A percentile compares a stretch with the other conserved stretches of the same genome.
Evolutionary conservation across 2,797 vertebrate genomes (phyloP).

Genomic region (Odontamblyopus rebecca): DNA sequence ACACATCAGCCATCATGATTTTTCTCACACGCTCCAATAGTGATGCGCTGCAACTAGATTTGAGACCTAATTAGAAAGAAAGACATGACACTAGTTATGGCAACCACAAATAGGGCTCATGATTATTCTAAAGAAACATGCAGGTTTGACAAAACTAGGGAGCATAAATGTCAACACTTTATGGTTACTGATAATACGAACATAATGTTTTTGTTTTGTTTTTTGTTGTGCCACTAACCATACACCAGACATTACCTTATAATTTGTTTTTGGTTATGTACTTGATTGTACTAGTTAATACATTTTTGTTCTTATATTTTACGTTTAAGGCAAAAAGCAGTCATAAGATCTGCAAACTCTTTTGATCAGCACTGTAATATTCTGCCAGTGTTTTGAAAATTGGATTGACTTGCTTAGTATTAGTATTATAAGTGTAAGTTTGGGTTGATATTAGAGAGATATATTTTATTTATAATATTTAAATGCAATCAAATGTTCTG

Average conservation of each 20-base stretch:
- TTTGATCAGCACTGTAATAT: neutral
- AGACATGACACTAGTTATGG: conserved; percentile 46
- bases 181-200: neutral
- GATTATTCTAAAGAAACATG: conserved; percentile 32
- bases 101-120: conserved; percentile 43
- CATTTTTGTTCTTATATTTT: neutral
- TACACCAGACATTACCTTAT: too few species aligned
- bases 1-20: conserved; percentile 49
- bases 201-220: too few species aligned
- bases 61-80: conserved; percentile 48
- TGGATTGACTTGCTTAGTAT: neutral
- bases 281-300: neutral
- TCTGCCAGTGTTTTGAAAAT: neutral
- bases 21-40: conserved; percentile 33
- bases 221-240: too few species aligned
- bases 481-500: neutral
- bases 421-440: neutral
- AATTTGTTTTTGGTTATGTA: conserved; percentile 15
- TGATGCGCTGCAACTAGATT: conserved; percentile 33
- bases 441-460: neutral
- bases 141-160: conserved; percentile 19
- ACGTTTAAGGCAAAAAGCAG: too few species aligned
- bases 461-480: neutral
- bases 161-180: neutral
- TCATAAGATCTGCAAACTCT: neutral